Evolutionary conservation across 2,113 vertebrate species (phyloP), one percentile per base, ranked within the genome.

Genomic region (Mormyrus iriodes): DNA sequence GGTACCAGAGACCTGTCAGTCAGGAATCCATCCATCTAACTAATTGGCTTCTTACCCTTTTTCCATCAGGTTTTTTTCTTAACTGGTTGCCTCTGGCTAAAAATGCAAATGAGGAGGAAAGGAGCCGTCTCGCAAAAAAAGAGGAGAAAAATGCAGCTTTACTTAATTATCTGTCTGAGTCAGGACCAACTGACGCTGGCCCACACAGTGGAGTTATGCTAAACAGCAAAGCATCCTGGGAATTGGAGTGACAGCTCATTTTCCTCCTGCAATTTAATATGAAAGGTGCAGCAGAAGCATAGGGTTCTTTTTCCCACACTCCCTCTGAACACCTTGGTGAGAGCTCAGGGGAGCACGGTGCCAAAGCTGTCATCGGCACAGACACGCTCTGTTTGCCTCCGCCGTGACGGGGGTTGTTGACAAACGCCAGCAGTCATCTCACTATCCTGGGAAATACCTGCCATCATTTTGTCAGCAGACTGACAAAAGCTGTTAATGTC

Each of bases 401-500:
- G 96, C 95, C 88, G 94, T 99, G 98, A 99, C 98, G 99, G 97
- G 97, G 97, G 98, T 96, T 99, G 98, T 99, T 99, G 98, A 99
- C 98, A 99, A 99, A 99, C 97, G 98, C 98, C 98, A 99, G 98
- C 97, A 99, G 98, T 99, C 98, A 99, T 98, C 97, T 97, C 96
- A 92, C 98, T 97, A 97, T 97, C 98, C 97, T 98, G 98, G 98
- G 98, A 98, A 98, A 99, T 98, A 97, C 98, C 97, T 99, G 97
- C 97, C 97, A 97, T 97, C 97, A 98, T 98, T 98, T 98, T 99
- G 98, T 99, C 98, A 99, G 98, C 97, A 98, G 97, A 97, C 98
- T 99, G 98, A 98, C 98, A 99, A 97, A 98, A 98, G 97, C 97
- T 97, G 98, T 99, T 99, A 99, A 98, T 99, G 98, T 99, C 98